These are phyloP conservation scores for Parasteatoda lunata DNA, from an alignment of 2,888 invertebrate genomes.

Conservation along the genomic window DNA sequence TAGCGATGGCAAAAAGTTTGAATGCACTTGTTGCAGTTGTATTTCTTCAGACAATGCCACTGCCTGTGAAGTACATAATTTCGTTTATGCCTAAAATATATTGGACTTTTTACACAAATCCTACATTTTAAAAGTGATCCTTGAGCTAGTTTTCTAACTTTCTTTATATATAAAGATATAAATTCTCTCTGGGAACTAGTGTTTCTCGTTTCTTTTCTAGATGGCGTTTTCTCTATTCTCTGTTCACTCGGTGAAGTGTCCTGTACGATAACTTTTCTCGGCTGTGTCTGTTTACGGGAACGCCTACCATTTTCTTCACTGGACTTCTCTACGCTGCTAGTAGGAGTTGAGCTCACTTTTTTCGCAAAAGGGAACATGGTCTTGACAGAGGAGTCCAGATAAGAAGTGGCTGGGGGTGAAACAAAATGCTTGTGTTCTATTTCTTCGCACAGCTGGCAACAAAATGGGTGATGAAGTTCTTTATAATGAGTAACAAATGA, in stretches of 20 bases:
- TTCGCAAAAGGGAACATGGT: slow-evolving; percentile 61
- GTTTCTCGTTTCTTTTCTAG: slow-evolving; percentile 2
- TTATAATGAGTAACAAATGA: slow-evolving; percentile 61
- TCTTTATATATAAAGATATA: slow-evolving; percentile 65
- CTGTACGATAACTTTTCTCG: slow-evolving; percentile 52
- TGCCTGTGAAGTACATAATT: slow-evolving; percentile 65
- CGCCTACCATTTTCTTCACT: slow-evolving; percentile 39
- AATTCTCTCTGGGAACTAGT: slow-evolving; percentile 56
- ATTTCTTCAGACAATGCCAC: slow-evolving; percentile 56
- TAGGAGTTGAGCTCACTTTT: background rate
- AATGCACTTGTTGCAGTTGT: slow-evolving; percentile 64
- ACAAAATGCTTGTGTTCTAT: slow-evolving; percentile 64
- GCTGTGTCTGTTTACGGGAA: slow-evolving; percentile 60
- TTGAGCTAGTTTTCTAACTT: slow-evolving; percentile 64
- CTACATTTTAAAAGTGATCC: slow-evolving; percentile 65
- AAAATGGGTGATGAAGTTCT: slow-evolving; percentile 59
- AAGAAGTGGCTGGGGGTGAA: slow-evolving; percentile 6
- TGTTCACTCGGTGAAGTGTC: background rate
- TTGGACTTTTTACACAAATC: slow-evolving; percentile 63
- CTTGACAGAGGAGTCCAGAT: slow-evolving; percentile 39
- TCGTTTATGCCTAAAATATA: slow-evolving; percentile 67
- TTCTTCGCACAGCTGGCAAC: slow-evolving; percentile 58
- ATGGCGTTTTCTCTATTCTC: background rate
- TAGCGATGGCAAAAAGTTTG: slow-evolving; percentile 66
- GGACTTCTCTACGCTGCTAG: background rate